Percentiles rank a stretch among this genome's conserved stretches.
Evolutionary conservation across 2,888 invertebrate genomes (phyloP).

Genomic region (Mantis religiosa): DNA sequence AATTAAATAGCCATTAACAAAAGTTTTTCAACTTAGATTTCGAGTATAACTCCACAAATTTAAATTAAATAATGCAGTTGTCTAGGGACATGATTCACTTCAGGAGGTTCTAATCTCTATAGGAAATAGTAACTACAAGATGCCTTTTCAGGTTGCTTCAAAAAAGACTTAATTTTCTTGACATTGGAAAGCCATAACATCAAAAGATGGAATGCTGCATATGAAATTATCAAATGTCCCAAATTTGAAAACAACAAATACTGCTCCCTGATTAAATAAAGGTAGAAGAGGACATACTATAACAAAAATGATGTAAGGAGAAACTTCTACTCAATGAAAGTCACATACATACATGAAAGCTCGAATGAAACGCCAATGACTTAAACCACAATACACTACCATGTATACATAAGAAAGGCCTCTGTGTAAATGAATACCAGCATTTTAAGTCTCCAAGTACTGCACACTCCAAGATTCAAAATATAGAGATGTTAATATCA

Average conservation of each 20-base stretch:
- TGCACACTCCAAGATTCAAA: neutral
- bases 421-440: neutral
- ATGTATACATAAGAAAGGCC: neutral
- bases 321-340: neutral
- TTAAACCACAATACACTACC: neutral
- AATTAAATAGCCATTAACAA: no score
- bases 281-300: neutral
- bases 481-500: neutral
- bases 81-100: neutral
- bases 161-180: neutral
- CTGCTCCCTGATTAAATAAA: neutral
- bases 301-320: neutral
- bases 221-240: neutral
- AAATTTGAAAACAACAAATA: neutral
- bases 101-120: neutral
- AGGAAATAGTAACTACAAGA: neutral
- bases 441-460: conserved; percentile 7
- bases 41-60: no score
- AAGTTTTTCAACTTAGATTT: no score
- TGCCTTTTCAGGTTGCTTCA: neutral
- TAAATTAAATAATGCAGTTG: neutral
- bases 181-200: neutral
- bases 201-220: neutral
- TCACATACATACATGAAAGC: neutral
- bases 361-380: neutral